Evolutionary conservation across 2,113 vertebrate species (phyloP).

Genomic region (Corvus hawaiiensis): DNA sequence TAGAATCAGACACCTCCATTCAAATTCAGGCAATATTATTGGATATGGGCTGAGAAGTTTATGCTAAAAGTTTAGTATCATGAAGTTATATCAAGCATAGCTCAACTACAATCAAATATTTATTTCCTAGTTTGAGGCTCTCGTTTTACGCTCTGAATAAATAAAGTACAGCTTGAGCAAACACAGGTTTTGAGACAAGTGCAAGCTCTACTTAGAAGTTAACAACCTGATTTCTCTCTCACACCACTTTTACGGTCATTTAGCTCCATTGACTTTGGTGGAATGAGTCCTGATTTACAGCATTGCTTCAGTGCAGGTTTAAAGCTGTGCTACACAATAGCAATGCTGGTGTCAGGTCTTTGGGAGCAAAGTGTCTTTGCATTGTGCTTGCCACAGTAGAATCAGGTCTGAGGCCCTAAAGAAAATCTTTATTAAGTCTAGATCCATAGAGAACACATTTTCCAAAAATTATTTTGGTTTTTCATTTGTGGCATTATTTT

Average conservation of each 20-base stretch:
- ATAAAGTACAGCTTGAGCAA: not conserved
- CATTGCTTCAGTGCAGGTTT: not conserved
- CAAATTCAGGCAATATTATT: not conserved
- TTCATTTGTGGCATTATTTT: not conserved
- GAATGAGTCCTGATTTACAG: constrained; percentile 43
- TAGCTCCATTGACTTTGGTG: constrained; percentile 13
- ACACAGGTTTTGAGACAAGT: not conserved
- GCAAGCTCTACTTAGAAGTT: not conserved
- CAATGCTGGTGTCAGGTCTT: not conserved
- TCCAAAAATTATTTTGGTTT: not conserved
- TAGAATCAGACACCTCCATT: not conserved
- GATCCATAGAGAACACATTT: not conserved
- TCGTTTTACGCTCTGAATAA: not conserved
- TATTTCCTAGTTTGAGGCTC: not conserved
- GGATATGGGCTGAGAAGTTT: not conserved
- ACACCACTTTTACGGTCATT: constrained; percentile 12
- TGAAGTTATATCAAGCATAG: not conserved
- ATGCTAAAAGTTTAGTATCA: not conserved
- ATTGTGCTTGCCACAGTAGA: not conserved
- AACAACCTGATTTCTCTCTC: constrained; percentile 14
- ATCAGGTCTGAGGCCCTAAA: not conserved
- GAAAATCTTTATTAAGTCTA: not conserved
- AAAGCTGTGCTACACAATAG: not conserved
- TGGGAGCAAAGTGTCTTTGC: not conserved
- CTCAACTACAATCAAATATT: not conserved